A percentile compares a stretch with the other conserved stretches of the same genome.
Evolutionary conservation across 1,140 invertebrate genomes (phyloP).

Genomic region (Pseudomyrmex concolor): DNA sequence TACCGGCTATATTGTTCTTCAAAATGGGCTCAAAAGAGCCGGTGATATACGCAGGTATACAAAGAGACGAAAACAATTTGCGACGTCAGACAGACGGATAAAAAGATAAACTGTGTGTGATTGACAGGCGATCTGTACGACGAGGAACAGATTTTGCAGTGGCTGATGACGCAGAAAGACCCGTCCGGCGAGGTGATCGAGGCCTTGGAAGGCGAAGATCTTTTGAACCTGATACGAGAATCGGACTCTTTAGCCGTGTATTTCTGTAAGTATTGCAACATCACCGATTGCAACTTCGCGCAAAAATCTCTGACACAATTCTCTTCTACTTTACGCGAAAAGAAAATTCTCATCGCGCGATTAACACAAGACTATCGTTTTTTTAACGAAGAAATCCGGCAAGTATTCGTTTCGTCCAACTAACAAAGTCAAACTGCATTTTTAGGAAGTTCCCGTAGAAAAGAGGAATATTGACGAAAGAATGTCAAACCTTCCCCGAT

Average conservation of each 20-base stretch:
- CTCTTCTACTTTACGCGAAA: neutral
- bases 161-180: conserved; percentile 96
- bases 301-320: neutral
- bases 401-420: neutral
- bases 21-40: conserved; percentile 95
- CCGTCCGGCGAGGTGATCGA: conserved; percentile 96
- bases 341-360: conserved; percentile 12
- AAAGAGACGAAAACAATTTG: neutral
- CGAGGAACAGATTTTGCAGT: conserved; percentile 94
- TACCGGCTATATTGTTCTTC: conserved; percentile 96
- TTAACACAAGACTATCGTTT: neutral
- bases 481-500: neutral
- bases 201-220: conserved; percentile 92
- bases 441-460: conserved; percentile 21
- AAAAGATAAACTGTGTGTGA: neutral
- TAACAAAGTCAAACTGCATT: conserved; percentile 3
- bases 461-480: conserved; percentile 8
- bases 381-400: neutral
- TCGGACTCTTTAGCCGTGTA: conserved; percentile 95
- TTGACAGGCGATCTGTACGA: conserved; percentile 93
- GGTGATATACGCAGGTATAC: conserved; percentile 95
- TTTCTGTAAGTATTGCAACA: conserved; percentile 93
- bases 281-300: conserved; percentile 65
- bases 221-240: conserved; percentile 92
- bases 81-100: neutral